phyloP scores from a whole-genome alignment of 2,113 vertebrate species.

The Nycticorax nycticorax region DNA sequence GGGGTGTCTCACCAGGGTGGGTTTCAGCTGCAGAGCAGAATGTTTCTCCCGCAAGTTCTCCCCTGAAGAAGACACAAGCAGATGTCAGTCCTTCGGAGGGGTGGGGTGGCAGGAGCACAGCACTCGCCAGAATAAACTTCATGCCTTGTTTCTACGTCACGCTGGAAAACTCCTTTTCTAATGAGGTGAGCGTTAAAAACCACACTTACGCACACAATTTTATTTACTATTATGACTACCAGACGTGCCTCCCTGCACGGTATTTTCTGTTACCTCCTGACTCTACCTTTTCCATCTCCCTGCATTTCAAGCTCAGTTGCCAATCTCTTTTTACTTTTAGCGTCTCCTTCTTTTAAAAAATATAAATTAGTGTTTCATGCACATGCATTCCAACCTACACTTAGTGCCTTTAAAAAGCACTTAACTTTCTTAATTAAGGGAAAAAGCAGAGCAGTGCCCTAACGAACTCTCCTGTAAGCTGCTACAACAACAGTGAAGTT shows the following conservation, averaged over 20 bases:
- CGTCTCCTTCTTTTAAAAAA: not conserved
- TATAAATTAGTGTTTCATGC: not conserved
- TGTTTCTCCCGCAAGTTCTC: conserved; percentile 39
- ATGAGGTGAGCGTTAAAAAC: not conserved
- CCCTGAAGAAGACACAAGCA: conserved; percentile 40
- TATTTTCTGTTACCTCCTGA: not conserved
- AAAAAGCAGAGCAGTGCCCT: not conserved
- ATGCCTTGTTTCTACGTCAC: not conserved
- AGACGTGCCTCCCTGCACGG: not conserved
- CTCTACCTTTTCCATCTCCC: not conserved
- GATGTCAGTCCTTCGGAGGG: not conserved
- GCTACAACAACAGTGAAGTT: not conserved
- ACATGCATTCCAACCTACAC: fast-evolving
- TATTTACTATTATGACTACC: not conserved
- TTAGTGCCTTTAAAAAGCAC: not conserved
- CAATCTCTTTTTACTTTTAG: not conserved
- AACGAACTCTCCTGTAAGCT: not conserved
- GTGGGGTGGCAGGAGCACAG: not conserved
- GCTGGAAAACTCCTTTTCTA: not conserved
- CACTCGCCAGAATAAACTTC: not conserved
- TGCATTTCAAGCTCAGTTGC: not conserved
- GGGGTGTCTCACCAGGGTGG: conserved; percentile 72
- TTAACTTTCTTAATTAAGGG: not conserved
- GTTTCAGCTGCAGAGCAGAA: conserved; percentile 74
- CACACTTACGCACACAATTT: fast-evolving